These are phyloP conservation scores for Anas capensis DNA, from an alignment of 2,797 vertebrate genomes.

Conservation along the genomic window DNA sequence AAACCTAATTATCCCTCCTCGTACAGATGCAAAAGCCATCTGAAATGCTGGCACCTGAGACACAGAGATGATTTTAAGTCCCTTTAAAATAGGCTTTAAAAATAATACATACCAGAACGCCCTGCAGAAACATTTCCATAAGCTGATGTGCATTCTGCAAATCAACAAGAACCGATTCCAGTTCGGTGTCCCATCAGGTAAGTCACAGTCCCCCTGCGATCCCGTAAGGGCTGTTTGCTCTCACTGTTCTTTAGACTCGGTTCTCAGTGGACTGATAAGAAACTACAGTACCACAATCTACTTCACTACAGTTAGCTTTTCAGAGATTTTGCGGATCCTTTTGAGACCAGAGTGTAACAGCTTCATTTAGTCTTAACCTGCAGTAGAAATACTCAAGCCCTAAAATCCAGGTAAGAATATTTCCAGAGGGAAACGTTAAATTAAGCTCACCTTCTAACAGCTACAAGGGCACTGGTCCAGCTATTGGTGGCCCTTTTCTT, in stretches of 20 bases:
- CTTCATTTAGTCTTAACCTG: not conserved
- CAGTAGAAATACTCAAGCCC: not conserved
- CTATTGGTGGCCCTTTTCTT: not conserved
- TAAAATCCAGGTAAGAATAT: not conserved
- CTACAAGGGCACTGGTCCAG: not conserved
- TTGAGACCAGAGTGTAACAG: not conserved
- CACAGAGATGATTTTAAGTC: not conserved
- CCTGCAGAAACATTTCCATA: not conserved
- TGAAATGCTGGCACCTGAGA: slow-evolving; percentile 40
- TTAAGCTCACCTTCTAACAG: not conserved
- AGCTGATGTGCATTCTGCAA: not conserved
- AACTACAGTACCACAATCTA: not conserved
- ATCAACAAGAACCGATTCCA: not conserved
- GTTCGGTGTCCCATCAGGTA: not conserved
- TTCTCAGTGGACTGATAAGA: not conserved
- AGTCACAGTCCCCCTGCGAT: not conserved
- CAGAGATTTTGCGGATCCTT: slow-evolving; percentile 8
- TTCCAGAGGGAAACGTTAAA: slow-evolving; percentile 1
- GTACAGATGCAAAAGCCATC: slow-evolving; percentile 47
- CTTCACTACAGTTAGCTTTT: not conserved
- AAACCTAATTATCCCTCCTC: slow-evolving; percentile 56
- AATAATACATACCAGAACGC: not conserved
- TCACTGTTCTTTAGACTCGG: not conserved
- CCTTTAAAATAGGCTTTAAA: not conserved
- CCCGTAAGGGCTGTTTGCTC: not conserved